Base-by-base conservation (phyloP, 2,113 vertebrate genomes). In the Isichthys henryi region DNA sequence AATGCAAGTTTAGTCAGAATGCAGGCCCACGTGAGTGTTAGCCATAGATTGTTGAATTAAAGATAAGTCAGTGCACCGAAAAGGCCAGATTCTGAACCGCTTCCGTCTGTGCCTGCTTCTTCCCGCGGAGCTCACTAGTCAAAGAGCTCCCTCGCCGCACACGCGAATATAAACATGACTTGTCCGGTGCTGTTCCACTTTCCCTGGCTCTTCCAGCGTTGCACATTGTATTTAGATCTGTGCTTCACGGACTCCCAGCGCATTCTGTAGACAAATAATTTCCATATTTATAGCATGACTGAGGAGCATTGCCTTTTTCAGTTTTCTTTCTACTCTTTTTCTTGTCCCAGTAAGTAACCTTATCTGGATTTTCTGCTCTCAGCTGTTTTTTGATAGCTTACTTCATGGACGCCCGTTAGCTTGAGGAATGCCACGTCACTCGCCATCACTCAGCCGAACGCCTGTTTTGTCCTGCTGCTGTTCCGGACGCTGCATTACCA, bases 1-100 rank as follows among this genome's bases (percentile, higher is more conserved):
- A 88, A 88, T 92, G 88, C 90, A 89, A 58, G 89, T 19, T 87
- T 86, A 89, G 89, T 89, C 88, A 89, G 88, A 89, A 89, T 80
- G 50, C 84, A 77, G 88, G 62, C 85, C 88, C 90, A 88, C 91
- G 87, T 89, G 84, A 91, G 88, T 89, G 91, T 58, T 88, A 88
- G 90, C 82, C 52, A 70, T 88, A 84, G 90, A 52, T 50, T 88
- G 77, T 84, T 90, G 90, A 92, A 91, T 91, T 90, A 92, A 91
- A 90, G 91, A 91, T 88, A 91, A 93, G 92, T 49, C 48, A 48
- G 84, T 35, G 84, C 17, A 21, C 82, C 48, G 23, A 84, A 86
- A 35, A 39, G 49, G 31, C 13, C 52, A 10, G 7, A 35, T 31
- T 58, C 52, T 87, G 31, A 39, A 23, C 53, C 3, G 6, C 31